Evolutionary conservation across 2,888 invertebrate species (phyloP), one percentile per base, ranked within the genome.

Genomic region (Polydrusus pterygomalis): DNA sequence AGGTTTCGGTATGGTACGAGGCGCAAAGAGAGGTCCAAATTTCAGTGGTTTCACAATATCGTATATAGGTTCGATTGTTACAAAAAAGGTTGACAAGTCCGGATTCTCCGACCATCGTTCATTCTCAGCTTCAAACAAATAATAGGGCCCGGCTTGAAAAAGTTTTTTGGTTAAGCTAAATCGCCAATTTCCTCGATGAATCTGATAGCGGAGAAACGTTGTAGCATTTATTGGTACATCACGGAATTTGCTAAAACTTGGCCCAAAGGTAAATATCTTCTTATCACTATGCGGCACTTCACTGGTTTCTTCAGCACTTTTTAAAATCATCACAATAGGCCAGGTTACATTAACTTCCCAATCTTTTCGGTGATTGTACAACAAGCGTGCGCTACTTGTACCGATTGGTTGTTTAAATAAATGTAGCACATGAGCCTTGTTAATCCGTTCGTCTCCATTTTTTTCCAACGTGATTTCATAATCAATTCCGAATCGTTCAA

Each of bases 131-230:
- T 47, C 47, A 17, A 47, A 47, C 3, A 15, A 47, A 15, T 13
- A 47, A 15, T 47, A 2, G 13, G 47, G 47, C 17, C 15, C 47
- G 47, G 15, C 47, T 17, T 47, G 15, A 47, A 47, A 15, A 17
- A 47, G 47, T 17, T 7, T 13, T 47, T 47, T 47, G 3, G 47
- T 47, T 47, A 47, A 47, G 15, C 47, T 47, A n/a, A 47, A 47
- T 47, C 47, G 47, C 47, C 47, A 47, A 47, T 15, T 15, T 47
- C 47, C 47, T 15, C 47, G 47, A 47, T 17, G n/a, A 47, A 47
- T 3, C 8, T 15, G 13, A n/a, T 15, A 47, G 10, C 47, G 47
- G 1, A 8, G 1, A 15, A 47, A 47, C 47, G 47, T 47, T 15
- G n/a, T 47, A 47, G 15, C 15, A 17, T 47, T n/a, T 3, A 47